Evolutionary conservation across 2,113 vertebrate species (phyloP).

Genomic region (Anguilla japonica): DNA sequence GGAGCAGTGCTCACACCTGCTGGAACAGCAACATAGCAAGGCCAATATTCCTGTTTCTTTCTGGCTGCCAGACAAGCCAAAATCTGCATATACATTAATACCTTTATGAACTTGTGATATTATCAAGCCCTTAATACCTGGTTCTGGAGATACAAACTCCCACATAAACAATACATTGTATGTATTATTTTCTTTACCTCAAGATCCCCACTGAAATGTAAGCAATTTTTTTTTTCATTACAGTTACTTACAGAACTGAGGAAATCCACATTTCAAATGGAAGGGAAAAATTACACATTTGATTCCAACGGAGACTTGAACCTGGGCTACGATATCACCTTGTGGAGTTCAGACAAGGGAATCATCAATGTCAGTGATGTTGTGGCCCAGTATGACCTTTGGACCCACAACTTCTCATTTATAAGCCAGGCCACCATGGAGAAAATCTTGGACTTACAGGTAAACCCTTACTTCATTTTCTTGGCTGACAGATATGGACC

Average conservation of each 20-base stretch:
- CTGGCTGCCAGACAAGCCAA: too few species aligned
- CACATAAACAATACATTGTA: neutral
- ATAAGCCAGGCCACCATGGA: constrained; percentile 52
- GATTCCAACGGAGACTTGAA: constrained; percentile 76
- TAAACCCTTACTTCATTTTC: constrained; percentile 41
- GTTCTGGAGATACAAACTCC: neutral
- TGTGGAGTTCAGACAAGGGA: constrained; percentile 72
- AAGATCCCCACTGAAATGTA: neutral
- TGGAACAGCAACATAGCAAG: too few species aligned
- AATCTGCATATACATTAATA: neutral
- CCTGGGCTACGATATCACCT: constrained; percentile 73
- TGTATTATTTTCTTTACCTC: neutral
- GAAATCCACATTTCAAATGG: constrained; percentile 59
- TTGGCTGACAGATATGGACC: neutral
- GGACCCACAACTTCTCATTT: constrained; percentile 63
- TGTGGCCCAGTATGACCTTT: constrained; percentile 74
- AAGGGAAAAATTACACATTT: constrained; percentile 67
- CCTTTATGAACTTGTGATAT: neutral
- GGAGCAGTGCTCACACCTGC: too few species aligned
- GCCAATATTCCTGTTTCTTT: too few species aligned
- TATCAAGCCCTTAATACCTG: neutral
- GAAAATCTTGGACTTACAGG: constrained; percentile 68
- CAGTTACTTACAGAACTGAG: constrained; percentile 75
- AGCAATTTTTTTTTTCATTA: constrained; percentile 18
- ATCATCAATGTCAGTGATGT: constrained; percentile 55